Evolutionary conservation across 2,113 vertebrate species (phyloP).

Genomic region (Hypomesus transpacificus): DNA sequence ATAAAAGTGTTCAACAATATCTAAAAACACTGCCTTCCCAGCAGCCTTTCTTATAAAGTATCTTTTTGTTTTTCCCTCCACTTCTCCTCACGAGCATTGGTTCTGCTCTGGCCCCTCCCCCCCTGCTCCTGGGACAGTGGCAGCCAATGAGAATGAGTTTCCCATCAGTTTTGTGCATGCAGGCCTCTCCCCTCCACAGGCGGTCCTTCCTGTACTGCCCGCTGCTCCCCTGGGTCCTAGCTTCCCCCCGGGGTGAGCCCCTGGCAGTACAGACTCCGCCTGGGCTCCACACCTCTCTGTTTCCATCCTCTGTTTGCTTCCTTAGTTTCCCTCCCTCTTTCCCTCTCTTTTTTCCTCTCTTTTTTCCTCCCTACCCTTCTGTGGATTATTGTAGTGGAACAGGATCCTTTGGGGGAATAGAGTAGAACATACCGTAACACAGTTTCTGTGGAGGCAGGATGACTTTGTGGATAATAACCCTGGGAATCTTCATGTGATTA

Average conservation of each 20-base stretch:
- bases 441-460: conserved; percentile 3
- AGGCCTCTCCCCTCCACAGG: conserved; percentile 68
- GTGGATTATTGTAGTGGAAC: no score
- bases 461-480: conserved; percentile 26
- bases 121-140: conserved; percentile 83
- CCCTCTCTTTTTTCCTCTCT: conserved; percentile 5
- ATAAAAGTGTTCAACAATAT: not conserved
- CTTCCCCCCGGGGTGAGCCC: conserved; percentile 54
- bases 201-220: conserved; percentile 61
- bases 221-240: conserved; percentile 50
- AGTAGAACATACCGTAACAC: no score
- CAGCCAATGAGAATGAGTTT: conserved; percentile 88
- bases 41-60: conserved; percentile 67
- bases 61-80: conserved; percentile 54
- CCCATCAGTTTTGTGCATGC: conserved; percentile 98
- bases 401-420: no score
- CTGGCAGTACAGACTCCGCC: conserved; percentile 66
- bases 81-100: conserved; percentile 62
- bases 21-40: conserved; percentile 17
- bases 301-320: conserved; percentile 27
- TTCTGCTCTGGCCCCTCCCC: conserved; percentile 69
- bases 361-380: conserved; percentile 1
- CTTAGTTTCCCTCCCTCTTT: conserved; percentile 33
- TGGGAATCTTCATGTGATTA: not conserved
- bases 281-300: conserved; percentile 33